Evolutionary conservation across 2,113 vertebrate genomes (phyloP).

Genomic region (Sminthopsis crassicaudata): DNA sequence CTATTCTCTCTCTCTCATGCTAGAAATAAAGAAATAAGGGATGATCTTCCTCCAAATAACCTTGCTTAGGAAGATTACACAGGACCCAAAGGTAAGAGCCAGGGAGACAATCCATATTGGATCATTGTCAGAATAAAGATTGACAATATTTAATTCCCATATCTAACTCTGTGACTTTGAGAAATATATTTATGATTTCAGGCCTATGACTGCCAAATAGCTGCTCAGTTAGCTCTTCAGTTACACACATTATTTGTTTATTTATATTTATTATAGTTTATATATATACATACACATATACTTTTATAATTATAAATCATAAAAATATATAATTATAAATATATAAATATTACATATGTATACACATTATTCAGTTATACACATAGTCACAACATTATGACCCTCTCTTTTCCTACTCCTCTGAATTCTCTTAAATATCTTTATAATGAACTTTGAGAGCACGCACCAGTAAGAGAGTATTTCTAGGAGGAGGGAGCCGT

Average conservation of each 20-base stretch:
- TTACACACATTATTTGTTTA: too few relatives aligned
- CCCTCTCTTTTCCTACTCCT: background rate
- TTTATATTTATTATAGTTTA: too few relatives aligned
- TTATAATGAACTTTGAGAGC: constrained; percentile 14
- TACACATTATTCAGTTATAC: too few relatives aligned
- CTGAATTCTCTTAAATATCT: constrained; percentile 5
- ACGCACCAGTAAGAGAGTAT: background rate
- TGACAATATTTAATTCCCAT: background rate
- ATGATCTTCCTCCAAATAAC: background rate
- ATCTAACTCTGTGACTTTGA: constrained; percentile 2
- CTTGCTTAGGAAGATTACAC: constrained; percentile 6
- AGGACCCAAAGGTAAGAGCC: constrained; percentile 13
- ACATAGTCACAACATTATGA: background rate
- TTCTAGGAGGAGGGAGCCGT: background rate
- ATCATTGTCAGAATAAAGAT: constrained; percentile 17
- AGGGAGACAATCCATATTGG: constrained; percentile 1
- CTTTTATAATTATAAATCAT: too few relatives aligned
- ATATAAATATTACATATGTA: too few relatives aligned
- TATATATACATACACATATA: too few relatives aligned
- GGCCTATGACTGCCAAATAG: background rate
- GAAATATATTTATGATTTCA: background rate
- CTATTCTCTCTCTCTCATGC: constrained; percentile 55
- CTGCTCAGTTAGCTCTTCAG: background rate
- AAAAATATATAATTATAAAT: too few relatives aligned
- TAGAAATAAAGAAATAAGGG: background rate